phyloP scores from a whole-genome alignment of 2,797 vertebrate species.

The Hipposideros larvatus region DNA sequence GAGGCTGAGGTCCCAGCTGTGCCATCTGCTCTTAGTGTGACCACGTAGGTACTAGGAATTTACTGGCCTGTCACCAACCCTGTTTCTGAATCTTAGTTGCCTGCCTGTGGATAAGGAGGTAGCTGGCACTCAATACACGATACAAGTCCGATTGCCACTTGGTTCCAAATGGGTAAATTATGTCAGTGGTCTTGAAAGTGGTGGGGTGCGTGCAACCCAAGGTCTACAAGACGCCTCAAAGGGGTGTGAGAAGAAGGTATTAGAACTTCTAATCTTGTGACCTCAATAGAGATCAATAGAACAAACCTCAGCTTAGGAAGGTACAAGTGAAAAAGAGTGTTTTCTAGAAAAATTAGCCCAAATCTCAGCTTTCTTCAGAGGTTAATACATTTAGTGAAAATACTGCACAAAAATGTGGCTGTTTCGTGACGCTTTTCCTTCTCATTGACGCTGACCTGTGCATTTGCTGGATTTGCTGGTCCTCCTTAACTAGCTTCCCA shows the following conservation, averaged over 20 bases:
- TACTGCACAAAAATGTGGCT: background rate
- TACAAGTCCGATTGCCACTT: background rate
- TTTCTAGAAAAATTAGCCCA: conserved; percentile 25
- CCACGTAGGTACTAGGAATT: background rate
- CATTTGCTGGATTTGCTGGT: background rate
- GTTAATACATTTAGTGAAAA: background rate
- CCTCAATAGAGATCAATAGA: background rate
- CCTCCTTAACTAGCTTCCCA: background rate
- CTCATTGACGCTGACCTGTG: background rate
- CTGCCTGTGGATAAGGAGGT: background rate
- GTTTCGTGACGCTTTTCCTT: background rate
- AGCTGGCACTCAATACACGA: background rate
- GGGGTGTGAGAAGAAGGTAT: background rate
- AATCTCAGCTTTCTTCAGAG: conserved; percentile 2
- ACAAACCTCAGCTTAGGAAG: background rate
- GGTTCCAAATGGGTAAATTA: background rate
- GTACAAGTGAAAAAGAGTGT: background rate
- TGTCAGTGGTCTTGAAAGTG: background rate
- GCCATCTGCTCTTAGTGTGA: background rate
- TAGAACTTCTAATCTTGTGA: background rate
- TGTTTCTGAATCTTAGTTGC: background rate
- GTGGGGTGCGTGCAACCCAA: too few species aligned
- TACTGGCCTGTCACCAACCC: background rate
- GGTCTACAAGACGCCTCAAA: background rate
- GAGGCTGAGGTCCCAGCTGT: background rate